These are phyloP conservation scores for Antheraea yamamai DNA, from an alignment of 2,888 invertebrate genomes.

Conservation along the genomic window DNA sequence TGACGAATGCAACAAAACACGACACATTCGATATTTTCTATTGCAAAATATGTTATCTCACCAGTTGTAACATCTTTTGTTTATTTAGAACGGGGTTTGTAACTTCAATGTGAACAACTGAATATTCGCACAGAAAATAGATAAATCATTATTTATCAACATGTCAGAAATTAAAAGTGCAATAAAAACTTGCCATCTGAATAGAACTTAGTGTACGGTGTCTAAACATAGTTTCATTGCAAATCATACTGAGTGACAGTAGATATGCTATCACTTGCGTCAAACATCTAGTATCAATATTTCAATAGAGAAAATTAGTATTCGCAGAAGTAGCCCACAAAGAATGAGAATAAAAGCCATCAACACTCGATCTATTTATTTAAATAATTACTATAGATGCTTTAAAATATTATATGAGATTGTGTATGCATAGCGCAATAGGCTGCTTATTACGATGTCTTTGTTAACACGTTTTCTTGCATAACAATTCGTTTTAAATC, in stretches of 20 bases:
- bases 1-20: background rate
- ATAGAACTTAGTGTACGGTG: background rate
- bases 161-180: background rate
- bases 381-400: background rate
- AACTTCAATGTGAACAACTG: background rate
- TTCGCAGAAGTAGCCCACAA: background rate
- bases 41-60: background rate
- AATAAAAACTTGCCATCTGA: background rate
- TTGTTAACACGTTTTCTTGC: no score
- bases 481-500: no score
- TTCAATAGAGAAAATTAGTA: background rate
- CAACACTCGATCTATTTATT: background rate
- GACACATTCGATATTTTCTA: background rate
- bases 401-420: no score
- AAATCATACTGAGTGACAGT: background rate
- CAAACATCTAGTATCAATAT: background rate
- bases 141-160: background rate
- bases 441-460: no score
- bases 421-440: no score
- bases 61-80: background rate
- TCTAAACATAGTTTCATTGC: background rate
- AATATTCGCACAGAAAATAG: background rate
- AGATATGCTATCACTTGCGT: background rate
- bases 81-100: background rate
- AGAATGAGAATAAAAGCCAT: background rate